Conservation (phyloP, 2,888 invertebrate genomes). For the Eupithecia pulchellata region DNA sequence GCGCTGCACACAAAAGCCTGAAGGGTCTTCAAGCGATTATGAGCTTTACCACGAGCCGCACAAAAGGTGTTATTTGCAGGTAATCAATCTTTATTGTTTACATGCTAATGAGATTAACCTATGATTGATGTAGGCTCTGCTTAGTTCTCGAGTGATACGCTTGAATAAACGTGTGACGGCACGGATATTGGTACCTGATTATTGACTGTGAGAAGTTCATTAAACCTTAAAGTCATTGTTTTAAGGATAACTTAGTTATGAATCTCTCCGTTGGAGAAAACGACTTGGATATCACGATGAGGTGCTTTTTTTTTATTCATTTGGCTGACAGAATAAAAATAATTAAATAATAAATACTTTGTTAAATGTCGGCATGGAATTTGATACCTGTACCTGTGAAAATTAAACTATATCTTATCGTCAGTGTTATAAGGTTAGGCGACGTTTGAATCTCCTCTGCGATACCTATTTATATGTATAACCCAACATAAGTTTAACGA, state of each 20-base stretch:
- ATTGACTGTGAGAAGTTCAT: not conserved
- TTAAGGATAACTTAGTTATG: not conserved
- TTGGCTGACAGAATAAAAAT: too few species aligned
- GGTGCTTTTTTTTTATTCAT: too few species aligned
- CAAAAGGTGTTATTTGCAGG: constrained; percentile 79
- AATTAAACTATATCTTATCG: too few species aligned
- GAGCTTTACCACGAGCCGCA: constrained; percentile 81
- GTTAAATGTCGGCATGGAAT: too few species aligned
- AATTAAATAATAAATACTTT: too few species aligned
- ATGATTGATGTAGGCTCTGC: constrained; percentile 24
- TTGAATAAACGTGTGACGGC: not conserved
- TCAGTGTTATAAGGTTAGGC: too few species aligned
- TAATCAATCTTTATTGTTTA: constrained; percentile 47
- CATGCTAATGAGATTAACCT: constrained; percentile 10
- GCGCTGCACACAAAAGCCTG: constrained; percentile 76
- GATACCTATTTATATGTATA: too few species aligned
- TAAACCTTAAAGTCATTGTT: not conserved
- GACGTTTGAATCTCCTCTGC: too few species aligned
- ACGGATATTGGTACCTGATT: not conserved
- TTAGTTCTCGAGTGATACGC: not conserved
- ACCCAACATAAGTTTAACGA: not conserved
- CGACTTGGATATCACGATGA: not conserved
- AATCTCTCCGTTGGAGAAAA: not conserved
- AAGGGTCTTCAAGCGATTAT: constrained; percentile 80
- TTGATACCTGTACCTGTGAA: too few species aligned